A percentile compares a stretch with the other conserved stretches of the same genome.
Conservation (phyloP, 2,888 invertebrate species). For the Coremacera marginata region DNA sequence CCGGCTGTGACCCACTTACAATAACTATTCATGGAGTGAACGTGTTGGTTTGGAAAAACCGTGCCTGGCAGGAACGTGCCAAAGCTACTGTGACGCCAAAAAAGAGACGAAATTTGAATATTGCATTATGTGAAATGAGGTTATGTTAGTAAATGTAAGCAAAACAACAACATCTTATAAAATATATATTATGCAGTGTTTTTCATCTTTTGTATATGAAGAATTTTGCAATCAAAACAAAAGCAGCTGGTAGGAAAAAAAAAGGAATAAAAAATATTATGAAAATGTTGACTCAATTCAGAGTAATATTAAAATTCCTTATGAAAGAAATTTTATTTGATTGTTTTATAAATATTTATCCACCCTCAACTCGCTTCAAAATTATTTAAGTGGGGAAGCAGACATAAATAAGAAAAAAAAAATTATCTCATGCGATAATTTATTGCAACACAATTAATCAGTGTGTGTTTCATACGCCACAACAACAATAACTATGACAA, state of each 20-base stretch:
- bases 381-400: background rate
- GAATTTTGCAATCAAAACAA: background rate
- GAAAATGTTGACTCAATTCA: slow-evolving; percentile 7
- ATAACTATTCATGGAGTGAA: slow-evolving; percentile 58
- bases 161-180: background rate
- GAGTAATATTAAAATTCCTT: slow-evolving; percentile 6
- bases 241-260: background rate
- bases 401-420: background rate
- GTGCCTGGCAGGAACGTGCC: background rate
- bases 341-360: background rate
- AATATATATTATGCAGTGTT: too few species aligned
- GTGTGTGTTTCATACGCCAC: slow-evolving; percentile 38
- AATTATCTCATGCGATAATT: slow-evolving; percentile 41
- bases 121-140: slow-evolving; percentile 54
- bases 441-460: slow-evolving; percentile 53
- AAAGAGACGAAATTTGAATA: slow-evolving; percentile 40
- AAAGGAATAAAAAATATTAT: background rate
- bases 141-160: slow-evolving; percentile 51
- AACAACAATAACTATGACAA: slow-evolving; percentile 9
- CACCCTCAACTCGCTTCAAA: background rate
- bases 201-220: background rate
- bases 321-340: background rate
- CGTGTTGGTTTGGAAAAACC: background rate
- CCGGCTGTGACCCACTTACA: slow-evolving; percentile 61
- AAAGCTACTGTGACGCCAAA: background rate